These are phyloP conservation scores for Mythimna pallens DNA, from an alignment of 2,888 invertebrate genomes.

Conservation along the genomic window DNA sequence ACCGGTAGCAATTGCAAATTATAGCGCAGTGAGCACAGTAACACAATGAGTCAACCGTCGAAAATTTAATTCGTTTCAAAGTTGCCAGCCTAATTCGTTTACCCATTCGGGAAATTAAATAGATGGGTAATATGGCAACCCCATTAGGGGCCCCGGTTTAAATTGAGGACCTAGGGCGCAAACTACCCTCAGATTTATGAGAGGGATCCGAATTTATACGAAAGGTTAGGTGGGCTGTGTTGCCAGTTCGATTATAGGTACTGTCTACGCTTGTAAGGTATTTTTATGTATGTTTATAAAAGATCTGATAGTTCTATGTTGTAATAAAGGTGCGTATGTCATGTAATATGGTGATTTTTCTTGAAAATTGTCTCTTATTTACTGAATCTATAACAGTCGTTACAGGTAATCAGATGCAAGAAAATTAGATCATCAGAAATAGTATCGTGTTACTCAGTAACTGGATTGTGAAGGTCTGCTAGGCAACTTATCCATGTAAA, in stretches of 20 bases:
- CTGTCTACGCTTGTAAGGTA: conserved; percentile 14
- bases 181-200: conserved; percentile 84
- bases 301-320: not conserved
- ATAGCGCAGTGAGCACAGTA: conserved; percentile 32
- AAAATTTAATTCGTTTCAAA: conserved; percentile 89
- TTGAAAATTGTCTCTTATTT: not conserved
- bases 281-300: conserved; percentile 32
- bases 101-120: conserved; percentile 90
- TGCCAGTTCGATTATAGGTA: conserved; percentile 47
- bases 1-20: conserved; percentile 60
- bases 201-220: conserved; percentile 77
- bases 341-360: not conserved
- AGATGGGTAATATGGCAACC: conserved; percentile 89
- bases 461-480: too few species aligned
- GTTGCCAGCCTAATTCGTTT: conserved; percentile 89
- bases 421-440: too few species aligned
- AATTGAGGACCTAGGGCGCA: conserved; percentile 79
- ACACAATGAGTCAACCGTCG: conserved; percentile 83
- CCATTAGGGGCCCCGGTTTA: conserved; percentile 83
- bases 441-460: too few species aligned
- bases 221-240: conserved; percentile 63
- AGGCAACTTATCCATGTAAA: too few species aligned
- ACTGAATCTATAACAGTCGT: too few species aligned
- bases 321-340: not conserved
- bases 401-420: too few species aligned